These are phyloP conservation scores for Habrosyne pyritoides DNA, from an alignment of 2,888 invertebrate genomes.

Conservation along the genomic window DNA sequence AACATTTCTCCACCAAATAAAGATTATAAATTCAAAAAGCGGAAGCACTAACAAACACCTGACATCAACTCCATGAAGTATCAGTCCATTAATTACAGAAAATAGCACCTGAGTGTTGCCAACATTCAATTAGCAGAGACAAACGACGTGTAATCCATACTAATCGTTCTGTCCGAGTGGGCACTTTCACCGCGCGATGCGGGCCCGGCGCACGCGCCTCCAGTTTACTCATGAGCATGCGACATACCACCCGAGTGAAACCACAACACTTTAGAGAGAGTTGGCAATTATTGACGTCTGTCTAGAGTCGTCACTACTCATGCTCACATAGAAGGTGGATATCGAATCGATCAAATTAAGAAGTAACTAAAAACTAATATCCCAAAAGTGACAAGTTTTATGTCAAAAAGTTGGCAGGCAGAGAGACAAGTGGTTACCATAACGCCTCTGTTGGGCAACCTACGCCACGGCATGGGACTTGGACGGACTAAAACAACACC, in stretches of 20 bases:
- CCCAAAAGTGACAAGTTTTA: too few relatives aligned
- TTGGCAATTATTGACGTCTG: slow-evolving; percentile 33
- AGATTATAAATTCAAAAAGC: neutral
- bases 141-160: slow-evolving; percentile 35
- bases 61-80: neutral
- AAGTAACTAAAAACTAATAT: neutral
- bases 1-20: neutral
- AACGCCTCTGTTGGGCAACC: too few relatives aligned
- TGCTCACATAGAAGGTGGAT: neutral
- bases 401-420: too few relatives aligned
- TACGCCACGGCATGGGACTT: too few relatives aligned
- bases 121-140: slow-evolving; percentile 29
- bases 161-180: slow-evolving; percentile 45
- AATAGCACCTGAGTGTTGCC: slow-evolving; percentile 9
- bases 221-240: slow-evolving; percentile 41
- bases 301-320: neutral
- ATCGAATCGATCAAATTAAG: slow-evolving; percentile 13
- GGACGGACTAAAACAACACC: too few relatives aligned
- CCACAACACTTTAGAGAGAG: slow-evolving; percentile 29
- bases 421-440: too few relatives aligned
- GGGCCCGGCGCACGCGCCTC: slow-evolving; percentile 28
- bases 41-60: neutral
- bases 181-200: slow-evolving; percentile 45
- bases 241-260: slow-evolving; percentile 34
- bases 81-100: neutral